Conservation (phyloP, 2,797 vertebrate species). For the Coregonus ussuriensis region DNA sequence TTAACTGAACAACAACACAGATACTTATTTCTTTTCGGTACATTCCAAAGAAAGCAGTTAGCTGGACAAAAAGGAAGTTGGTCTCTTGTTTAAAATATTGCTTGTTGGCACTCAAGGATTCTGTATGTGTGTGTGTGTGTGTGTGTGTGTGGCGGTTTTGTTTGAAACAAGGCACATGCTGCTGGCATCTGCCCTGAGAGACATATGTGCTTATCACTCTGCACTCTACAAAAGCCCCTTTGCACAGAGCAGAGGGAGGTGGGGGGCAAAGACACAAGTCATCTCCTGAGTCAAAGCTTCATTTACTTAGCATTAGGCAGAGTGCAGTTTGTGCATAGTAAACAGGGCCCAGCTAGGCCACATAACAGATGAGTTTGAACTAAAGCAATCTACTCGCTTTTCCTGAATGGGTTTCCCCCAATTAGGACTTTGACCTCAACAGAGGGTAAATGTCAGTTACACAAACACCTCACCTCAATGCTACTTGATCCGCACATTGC, state of each 20-base stretch:
- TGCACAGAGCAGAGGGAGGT: not conserved
- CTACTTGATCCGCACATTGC: not conserved
- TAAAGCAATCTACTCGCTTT: slow-evolving; percentile 1
- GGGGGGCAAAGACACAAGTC: not conserved
- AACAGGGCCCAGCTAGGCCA: not conserved
- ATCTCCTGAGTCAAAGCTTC: slow-evolving; percentile 1
- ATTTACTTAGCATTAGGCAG: slow-evolving; percentile 17
- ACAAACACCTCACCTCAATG: slow-evolving; percentile 11
- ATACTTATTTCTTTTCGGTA: not conserved
- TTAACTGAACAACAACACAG: not conserved
- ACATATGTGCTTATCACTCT: slow-evolving; percentile 13
- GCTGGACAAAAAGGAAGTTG: not conserved
- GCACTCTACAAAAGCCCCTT: not conserved
- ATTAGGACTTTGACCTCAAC: slow-evolving; percentile 21
- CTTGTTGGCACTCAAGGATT: not conserved
- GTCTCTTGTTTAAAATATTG: not conserved
- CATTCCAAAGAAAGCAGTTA: slow-evolving; percentile 2
- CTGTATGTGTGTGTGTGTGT: not conserved
- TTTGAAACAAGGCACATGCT: slow-evolving; percentile 1
- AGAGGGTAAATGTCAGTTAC: slow-evolving; percentile 10
- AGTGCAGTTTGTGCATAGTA: slow-evolving; percentile 4
- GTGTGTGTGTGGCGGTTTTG: not conserved
- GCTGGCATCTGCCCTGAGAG: not conserved
- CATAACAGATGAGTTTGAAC: slow-evolving; percentile 4
- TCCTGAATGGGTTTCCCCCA: not conserved